Conservation (phyloP, 2,113 vertebrate genomes). For the Tricholaema leucomelas region DNA sequence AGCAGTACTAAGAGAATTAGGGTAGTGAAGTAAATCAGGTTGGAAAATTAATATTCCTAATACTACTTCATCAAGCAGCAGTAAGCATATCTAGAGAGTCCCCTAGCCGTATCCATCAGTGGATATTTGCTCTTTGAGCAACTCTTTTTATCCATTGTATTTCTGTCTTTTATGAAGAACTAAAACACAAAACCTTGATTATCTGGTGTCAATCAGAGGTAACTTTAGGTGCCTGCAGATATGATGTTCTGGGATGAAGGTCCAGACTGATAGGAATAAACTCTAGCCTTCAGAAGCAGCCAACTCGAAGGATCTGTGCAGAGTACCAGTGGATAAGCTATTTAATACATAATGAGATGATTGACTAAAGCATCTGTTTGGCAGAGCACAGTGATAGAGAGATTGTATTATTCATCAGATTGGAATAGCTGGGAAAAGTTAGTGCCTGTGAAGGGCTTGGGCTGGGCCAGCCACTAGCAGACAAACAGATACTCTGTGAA, state of each 20-base stretch:
- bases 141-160: neutral
- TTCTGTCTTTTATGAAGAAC: neutral
- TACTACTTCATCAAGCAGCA: neutral
- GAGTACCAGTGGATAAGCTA: neutral
- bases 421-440: neutral
- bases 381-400: neutral
- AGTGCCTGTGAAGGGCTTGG: neutral
- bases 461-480: too few relatives aligned
- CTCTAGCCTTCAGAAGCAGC: neutral
- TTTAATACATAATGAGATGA: slow-evolving; percentile 41
- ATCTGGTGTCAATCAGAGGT: neutral
- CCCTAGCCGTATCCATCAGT: neutral
- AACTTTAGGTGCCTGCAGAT: neutral
- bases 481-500: too few relatives aligned
- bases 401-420: slow-evolving; percentile 12
- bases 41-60: slow-evolving; percentile 7
- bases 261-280: neutral
- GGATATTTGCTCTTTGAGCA: neutral
- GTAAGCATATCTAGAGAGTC: neutral
- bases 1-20: neutral
- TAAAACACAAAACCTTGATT: neutral
- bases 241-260: neutral
- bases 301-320: neutral
- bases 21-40: neutral
- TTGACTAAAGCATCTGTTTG: slow-evolving; percentile 39